Conservation (phyloP, 2,888 invertebrate genomes). For the Drosophila nr. medialis region DNA sequence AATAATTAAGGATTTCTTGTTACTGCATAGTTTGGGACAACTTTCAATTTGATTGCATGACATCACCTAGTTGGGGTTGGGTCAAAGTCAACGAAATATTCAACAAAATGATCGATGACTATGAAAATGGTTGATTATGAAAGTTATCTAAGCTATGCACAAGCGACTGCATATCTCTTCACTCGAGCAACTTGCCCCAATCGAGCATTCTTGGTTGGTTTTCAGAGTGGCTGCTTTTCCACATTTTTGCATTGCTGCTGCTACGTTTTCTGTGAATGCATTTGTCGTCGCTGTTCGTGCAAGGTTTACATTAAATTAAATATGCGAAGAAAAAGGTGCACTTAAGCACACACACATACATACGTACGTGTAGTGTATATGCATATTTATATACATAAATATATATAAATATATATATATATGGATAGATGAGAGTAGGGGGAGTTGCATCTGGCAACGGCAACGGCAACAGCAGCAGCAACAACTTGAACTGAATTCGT, state of each 20-base stretch:
- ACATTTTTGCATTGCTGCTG: conserved; percentile 7
- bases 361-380: background rate
- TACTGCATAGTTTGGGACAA: background rate
- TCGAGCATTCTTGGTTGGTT: background rate
- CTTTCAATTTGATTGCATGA: background rate
- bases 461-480: conserved; percentile 1
- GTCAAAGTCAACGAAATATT: background rate
- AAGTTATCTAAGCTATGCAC: background rate
- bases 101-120: background rate
- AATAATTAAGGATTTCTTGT: background rate
- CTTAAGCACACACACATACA: conserved; percentile 1
- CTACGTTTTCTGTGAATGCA: conserved; percentile 20
- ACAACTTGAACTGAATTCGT: conserved; percentile 65
- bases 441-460: background rate
- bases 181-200: background rate
- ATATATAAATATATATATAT: conserved; percentile 1
- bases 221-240: conserved; percentile 23
- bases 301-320: conserved; percentile 33
- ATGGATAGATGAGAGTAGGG: background rate
- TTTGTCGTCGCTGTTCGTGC: conserved; percentile 24
- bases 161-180: background rate
- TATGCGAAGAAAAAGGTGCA: conserved; percentile 15
- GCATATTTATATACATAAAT: background rate
- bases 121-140: background rate
- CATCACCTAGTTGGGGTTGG: background rate